Conservation (phyloP, 1,140 invertebrate species). For the Ditylenchus dipsaci region DNA sequence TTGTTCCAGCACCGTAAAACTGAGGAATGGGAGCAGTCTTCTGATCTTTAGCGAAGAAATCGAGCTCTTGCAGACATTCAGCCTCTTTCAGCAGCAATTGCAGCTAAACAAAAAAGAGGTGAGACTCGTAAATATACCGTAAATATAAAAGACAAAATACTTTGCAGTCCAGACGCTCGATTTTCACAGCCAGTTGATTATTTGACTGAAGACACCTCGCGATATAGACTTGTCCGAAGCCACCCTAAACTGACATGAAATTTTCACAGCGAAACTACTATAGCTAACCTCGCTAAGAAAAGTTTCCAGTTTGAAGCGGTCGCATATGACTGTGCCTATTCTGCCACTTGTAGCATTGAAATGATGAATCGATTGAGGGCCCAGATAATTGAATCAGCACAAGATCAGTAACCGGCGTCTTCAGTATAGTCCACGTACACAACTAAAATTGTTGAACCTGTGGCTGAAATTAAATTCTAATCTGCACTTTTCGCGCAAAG, state of each 20-base stretch:
- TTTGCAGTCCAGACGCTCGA: not conserved
- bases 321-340: not conserved
- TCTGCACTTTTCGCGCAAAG: too few relatives aligned
- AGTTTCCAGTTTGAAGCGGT: not conserved
- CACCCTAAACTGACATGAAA: not conserved
- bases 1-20: slow-evolving; percentile 3
- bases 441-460: too few relatives aligned
- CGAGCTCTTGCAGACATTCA: slow-evolving; percentile 8
- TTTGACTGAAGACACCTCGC: slow-evolving; percentile 2
- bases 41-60: not conserved
- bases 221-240: slow-evolving; percentile 6
- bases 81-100: slow-evolving; percentile 5
- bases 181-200: not conserved
- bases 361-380: too few relatives aligned
- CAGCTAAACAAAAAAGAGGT: not conserved
- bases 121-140: not conserved
- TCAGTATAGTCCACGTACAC: too few relatives aligned
- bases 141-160: not conserved
- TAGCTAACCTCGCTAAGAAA: not conserved
- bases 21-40: not conserved
- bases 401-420: too few relatives aligned
- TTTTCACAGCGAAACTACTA: not conserved
- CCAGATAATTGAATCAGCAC: too few relatives aligned
- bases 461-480: too few relatives aligned
- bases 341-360: too few relatives aligned